Evolutionary conservation across 2,113 vertebrate species (phyloP), one percentile per base, ranked within the genome.

Genomic region (Xiphorhynchus elegans): DNA sequence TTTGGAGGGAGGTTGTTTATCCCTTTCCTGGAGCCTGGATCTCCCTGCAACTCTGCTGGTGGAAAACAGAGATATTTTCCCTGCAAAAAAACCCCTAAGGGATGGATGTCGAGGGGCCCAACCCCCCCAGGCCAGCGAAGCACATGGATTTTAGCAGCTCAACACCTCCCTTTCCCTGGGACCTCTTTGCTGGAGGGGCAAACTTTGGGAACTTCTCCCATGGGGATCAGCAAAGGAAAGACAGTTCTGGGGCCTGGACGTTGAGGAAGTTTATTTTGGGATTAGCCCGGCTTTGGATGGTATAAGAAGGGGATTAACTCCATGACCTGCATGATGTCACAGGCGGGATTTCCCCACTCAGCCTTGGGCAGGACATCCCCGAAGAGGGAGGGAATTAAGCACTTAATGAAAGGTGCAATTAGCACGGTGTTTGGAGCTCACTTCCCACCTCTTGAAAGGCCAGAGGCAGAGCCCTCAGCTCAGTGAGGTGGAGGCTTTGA

Each of bases 261-360:
- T 14, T 76, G 39, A 64, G 74, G 62, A 89, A 76, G 70, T 92
- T 91, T 89, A 26, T 94, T 90, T 86, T 60, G 81, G 76, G 83
- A 94, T 95, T 96, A 95, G 63, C 46, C 68, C 76, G 62, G 58
- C 5, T 91, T 94, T 25, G 58, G 55, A 28, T 66, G 74, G 62
- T 85, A 44, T 90, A 91, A 94, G 87, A 93, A 83, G 37, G 53
- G 63, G 52, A 78, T 96, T 92, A 89, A 78, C 24, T 79, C 76
- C 53, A 3, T 68, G 49, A 62, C 37, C 66, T 93, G 60, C 9
- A 3, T 68, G 75, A 75, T 62, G 70, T 31, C 12, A 0, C 73
- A 60, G 93, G 87, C 75, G 94, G 76, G 66, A 15, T 69, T 82
- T 87, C 66, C 62, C 47, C 37, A 17, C 11, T 95, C 66, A 40